Evolutionary conservation across 2,113 vertebrate genomes (phyloP).

Genomic region (Charadrius vociferus): DNA sequence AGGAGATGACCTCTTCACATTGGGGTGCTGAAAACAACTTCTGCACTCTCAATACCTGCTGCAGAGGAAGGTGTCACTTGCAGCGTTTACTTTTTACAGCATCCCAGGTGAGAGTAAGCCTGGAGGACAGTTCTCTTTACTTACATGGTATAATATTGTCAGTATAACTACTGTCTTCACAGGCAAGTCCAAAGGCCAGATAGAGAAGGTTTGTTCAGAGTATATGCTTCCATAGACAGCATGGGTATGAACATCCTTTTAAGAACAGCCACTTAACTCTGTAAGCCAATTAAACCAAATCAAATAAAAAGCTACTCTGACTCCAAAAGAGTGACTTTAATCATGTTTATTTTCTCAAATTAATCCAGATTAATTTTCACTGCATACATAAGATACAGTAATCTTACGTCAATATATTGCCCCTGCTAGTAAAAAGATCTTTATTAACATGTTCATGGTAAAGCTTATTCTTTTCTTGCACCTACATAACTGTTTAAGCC

Average conservation of each 20-base stretch:
- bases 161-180: background rate
- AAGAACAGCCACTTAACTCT: background rate
- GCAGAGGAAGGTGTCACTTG: background rate
- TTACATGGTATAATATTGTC: accelerated
- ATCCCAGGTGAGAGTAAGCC: background rate
- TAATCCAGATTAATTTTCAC: slow-evolving; percentile 30
- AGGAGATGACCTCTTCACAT: accelerated
- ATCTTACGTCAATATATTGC: background rate
- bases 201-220: background rate
- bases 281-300: background rate
- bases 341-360: background rate
- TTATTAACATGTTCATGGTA: background rate
- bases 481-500: background rate
- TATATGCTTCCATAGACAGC: background rate
- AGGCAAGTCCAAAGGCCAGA: background rate
- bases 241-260: background rate
- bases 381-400: background rate
- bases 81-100: accelerated
- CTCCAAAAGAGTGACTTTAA: background rate
- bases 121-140: background rate
- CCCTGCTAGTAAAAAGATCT: background rate
- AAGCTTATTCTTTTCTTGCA: background rate
- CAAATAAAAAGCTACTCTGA: background rate
- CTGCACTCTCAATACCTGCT: background rate
- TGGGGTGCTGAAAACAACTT: background rate